Evolutionary conservation across 2,888 invertebrate species (phyloP), one percentile per base, ranked within the genome.

Genomic region (Branchellion lobata): DNA sequence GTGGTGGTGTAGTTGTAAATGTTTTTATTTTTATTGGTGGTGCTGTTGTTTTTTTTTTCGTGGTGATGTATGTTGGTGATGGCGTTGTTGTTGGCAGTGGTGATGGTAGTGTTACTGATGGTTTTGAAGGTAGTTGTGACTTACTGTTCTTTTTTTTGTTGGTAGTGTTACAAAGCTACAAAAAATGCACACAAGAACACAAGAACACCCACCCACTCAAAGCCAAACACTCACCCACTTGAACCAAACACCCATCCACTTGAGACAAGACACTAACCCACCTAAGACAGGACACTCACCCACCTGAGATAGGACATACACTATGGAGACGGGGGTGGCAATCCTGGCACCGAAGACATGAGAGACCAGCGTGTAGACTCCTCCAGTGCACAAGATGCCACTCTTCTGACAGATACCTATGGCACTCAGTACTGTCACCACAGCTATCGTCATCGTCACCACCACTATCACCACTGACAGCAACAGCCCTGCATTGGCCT

Each of bases 281-380:
- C n/a, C n/a, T n/a, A n/a, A n/a, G n/a, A n/a, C n/a, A n/a, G n/a
- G n/a, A n/a, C n/a, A n/a, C n/a, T n/a, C n/a, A n/a, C 14, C 5
- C 21, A 80, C 80, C 80, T 80, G 80, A 5, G 76, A 68, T n/a
- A 80, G 51, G 36, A 76, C 77, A 31, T 80, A 80, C 34, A 80
- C 53, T 24, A 80, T 18, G 51, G 68, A 36, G 21, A 80, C 34
- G 31, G 80, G 31, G 24, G 80, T 75, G n/a, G 75, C 80, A n/a
- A 80, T 27, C 40, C 71, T 36, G 61, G 57, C 76, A 33, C 80
- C 80, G n/a, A 80, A 71, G 31, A 80, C 80, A 71, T 71, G 76
- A 24, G 69, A 69, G 57, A 80, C 27, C n/a, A 80, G 77, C 1
- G 51, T 75, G 40, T 80, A 80, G 36, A 80, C 76, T 24, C 80